These are phyloP conservation scores for Andrena chrysosceles DNA, from an alignment of 2,888 invertebrate genomes.

Conservation along the genomic window DNA sequence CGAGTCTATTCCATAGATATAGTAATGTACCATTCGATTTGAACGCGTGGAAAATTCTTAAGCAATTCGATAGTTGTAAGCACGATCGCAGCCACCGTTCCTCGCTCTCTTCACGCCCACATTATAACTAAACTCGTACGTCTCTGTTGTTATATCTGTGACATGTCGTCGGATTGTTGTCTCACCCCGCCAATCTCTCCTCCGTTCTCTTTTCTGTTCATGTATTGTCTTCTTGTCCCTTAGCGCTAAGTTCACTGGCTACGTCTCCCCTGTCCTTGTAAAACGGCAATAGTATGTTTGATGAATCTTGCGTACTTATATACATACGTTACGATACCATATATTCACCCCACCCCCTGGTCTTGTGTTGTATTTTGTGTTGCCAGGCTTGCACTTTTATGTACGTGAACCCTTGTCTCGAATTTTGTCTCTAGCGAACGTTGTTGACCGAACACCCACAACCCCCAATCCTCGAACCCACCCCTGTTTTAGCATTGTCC, in stretches of 20 bases:
- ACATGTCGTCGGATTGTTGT: slow-evolving; percentile 84
- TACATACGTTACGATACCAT: slow-evolving; percentile 36
- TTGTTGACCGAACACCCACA: slow-evolving; percentile 22
- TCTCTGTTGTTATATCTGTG: slow-evolving; percentile 80
- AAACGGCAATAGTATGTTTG: slow-evolving; percentile 74
- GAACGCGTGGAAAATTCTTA: background rate
- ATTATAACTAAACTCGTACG: slow-evolving; percentile 69
- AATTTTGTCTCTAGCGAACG: slow-evolving; percentile 81
- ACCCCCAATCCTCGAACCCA: background rate
- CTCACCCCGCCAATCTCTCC: slow-evolving; percentile 45
- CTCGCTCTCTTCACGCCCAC: slow-evolving; percentile 55
- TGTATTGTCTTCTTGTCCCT: slow-evolving; percentile 84
- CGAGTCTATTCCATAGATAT: too few species aligned
- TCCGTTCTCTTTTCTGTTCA: slow-evolving; percentile 67
- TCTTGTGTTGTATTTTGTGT: slow-evolving; percentile 81
- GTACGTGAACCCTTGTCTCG: slow-evolving; percentile 72
- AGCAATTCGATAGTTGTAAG: background rate
- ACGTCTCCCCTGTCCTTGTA: slow-evolving; percentile 31
- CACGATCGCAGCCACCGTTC: slow-evolving; percentile 46
- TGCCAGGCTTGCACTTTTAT: slow-evolving; percentile 83
- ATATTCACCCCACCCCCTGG: slow-evolving; percentile 54
- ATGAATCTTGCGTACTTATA: slow-evolving; percentile 66
- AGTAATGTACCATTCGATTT: background rate
- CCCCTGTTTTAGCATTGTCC: slow-evolving; percentile 34
- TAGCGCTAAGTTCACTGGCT: slow-evolving; percentile 73